Conservation (phyloP, 2,113 vertebrate genomes). For the Nansenia antarctica region DNA sequence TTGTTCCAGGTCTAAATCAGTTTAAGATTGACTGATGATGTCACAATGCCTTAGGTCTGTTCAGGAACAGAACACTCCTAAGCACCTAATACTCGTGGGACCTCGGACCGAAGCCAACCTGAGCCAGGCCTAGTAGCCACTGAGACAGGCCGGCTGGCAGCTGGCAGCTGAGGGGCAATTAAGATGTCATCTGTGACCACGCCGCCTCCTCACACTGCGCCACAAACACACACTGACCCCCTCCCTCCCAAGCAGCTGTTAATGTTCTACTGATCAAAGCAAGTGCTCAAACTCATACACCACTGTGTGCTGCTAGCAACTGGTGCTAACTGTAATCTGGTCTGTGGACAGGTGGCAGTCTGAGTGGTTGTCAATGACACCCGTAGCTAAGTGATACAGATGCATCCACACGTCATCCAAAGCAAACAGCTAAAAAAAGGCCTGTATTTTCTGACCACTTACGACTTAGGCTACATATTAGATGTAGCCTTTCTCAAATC, state of each 20-base stretch:
- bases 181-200: conserved; percentile 46
- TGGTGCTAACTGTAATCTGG: conserved; percentile 8
- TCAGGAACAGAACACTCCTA: conserved; percentile 39
- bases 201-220: neutral
- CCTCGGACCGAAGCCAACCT: conserved; percentile 37
- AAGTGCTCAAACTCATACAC: conserved; percentile 15
- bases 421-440: conserved; percentile 27
- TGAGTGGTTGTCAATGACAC: conserved; percentile 18
- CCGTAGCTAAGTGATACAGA: conserved; percentile 43
- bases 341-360: conserved; percentile 56
- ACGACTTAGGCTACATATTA: too few species aligned
- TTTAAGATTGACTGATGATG: conserved; percentile 53
- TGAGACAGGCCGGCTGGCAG: conserved; percentile 27
- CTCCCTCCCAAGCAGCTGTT: conserved; percentile 53
- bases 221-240: neutral
- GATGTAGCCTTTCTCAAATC: too few species aligned
- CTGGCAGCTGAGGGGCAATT: conserved; percentile 39
- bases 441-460: conserved; percentile 22
- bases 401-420: conserved; percentile 20
- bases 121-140: conserved; percentile 12
- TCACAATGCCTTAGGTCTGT: conserved; percentile 54
- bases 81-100: conserved; percentile 73
- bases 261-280: conserved; percentile 47
- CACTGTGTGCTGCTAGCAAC: conserved; percentile 25
- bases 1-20: conserved; percentile 43